Percentiles rank a stretch among this genome's conserved stretches.
phyloP scores from a whole-genome alignment of 2,797 vertebrate genomes.

The Trachurus trachurus region DNA sequence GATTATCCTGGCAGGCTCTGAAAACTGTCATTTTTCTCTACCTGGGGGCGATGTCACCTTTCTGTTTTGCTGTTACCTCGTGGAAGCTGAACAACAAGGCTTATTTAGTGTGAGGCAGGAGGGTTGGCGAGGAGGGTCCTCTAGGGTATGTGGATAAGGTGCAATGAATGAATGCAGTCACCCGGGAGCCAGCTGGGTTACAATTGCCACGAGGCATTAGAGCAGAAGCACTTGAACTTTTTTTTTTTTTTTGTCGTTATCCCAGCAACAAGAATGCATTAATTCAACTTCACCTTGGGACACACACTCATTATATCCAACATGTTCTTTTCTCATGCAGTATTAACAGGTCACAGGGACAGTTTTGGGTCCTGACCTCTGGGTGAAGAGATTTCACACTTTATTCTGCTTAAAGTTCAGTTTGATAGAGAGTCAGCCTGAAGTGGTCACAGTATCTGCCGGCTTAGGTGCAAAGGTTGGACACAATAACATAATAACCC shows the following conservation, averaged over 20 bases:
- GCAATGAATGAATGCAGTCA: conserved; percentile 59
- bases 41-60: conserved; percentile 55
- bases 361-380: conserved; percentile 9
- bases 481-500: neutral
- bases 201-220: conserved; percentile 11
- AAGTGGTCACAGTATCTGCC: neutral
- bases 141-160: conserved; percentile 52
- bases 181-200: conserved; percentile 35
- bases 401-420: neutral
- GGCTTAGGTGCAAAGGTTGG: neutral
- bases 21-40: conserved; percentile 36
- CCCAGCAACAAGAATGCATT: conserved; percentile 19
- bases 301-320: conserved; percentile 30
- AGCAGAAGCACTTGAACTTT: neutral
- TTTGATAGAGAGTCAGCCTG: neutral
- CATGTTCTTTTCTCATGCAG: neutral
- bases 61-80: conserved; percentile 54
- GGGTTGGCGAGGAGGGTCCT: conserved; percentile 53
- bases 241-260: neutral
- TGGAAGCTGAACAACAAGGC: conserved; percentile 50
- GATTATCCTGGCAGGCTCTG: conserved; percentile 51
- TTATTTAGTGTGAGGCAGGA: conserved; percentile 63
- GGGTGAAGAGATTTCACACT: neutral
- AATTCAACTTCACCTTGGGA: conserved; percentile 13
- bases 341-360: conserved; percentile 10